A percentile compares a stretch with the other conserved stretches of the same genome.
phyloP scores from a whole-genome alignment of 2,888 invertebrate genomes.

The Troglohyphantes excavatus region DNA sequence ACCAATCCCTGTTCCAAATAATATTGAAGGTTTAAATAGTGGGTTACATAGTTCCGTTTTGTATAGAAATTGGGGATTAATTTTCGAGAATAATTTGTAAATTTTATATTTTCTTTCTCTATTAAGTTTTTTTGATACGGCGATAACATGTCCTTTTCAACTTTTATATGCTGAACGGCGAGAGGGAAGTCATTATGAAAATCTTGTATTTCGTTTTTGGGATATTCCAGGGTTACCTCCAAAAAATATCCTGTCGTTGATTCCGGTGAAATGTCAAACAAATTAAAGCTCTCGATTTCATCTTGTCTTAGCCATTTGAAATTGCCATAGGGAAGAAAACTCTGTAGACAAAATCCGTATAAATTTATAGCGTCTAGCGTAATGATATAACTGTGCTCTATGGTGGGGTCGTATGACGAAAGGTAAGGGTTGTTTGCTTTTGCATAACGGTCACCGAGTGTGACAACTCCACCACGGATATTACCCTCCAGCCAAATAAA shows the following conservation, averaged over 20 bases:
- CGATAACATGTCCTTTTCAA: background rate
- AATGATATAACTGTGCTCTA: background rate
- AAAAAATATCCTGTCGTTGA: background rate
- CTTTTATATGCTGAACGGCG: background rate
- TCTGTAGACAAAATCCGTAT: constrained; percentile 8
- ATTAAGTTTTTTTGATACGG: background rate
- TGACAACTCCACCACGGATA: constrained; percentile 20
- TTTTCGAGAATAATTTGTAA: background rate
- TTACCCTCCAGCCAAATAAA: constrained; percentile 13
- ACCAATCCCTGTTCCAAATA: background rate
- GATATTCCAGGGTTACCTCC: background rate
- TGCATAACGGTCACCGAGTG: constrained; percentile 1
- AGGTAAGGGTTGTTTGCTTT: constrained; percentile 21
- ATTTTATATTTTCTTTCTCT: background rate
- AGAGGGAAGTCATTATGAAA: background rate
- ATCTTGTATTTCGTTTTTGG: background rate
- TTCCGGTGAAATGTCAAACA: background rate
- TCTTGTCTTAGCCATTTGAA: background rate
- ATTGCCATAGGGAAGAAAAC: background rate
- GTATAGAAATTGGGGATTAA: background rate
- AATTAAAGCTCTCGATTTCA: background rate
- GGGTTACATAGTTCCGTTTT: background rate
- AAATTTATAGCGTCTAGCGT: constrained; percentile 17
- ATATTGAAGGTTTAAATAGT: background rate
- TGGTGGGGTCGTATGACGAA: background rate